Evolutionary conservation across 1,140 invertebrate genomes (phyloP).

Genomic region (Bombus waltoni): DNA sequence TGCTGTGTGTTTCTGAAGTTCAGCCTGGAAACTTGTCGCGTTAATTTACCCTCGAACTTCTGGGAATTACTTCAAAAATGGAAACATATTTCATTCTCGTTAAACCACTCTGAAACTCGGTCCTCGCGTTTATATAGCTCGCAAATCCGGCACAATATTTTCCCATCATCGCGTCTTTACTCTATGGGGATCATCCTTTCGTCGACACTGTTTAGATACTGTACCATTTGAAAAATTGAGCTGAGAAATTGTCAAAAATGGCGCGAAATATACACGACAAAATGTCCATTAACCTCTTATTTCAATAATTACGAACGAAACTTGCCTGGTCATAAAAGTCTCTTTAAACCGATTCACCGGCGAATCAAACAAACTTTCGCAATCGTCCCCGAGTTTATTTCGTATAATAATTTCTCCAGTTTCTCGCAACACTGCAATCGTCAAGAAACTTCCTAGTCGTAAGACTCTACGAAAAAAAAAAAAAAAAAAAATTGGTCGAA

Average conservation of each 20-base stretch:
- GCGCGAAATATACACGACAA: not conserved
- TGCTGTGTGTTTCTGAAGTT: not conserved
- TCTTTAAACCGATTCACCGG: too few relatives aligned
- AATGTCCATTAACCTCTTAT: not conserved
- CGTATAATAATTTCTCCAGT: not conserved
- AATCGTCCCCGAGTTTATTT: too few relatives aligned
- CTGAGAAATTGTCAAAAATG: not conserved
- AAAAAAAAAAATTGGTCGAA: not conserved
- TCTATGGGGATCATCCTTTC: not conserved
- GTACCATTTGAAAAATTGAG: too few relatives aligned
- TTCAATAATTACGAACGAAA: not conserved
- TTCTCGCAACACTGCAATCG: not conserved
- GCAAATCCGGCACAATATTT: not conserved
- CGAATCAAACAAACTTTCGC: too few relatives aligned
- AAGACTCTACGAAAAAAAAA: too few relatives aligned
- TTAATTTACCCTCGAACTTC: conserved; percentile 6
- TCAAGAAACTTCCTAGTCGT: rapidly evolving
- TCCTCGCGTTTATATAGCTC: not conserved
- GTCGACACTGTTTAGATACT: not conserved
- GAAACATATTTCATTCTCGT: not conserved
- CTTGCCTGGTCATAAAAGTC: too few relatives aligned
- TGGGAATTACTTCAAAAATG: not conserved
- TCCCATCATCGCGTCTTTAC: not conserved
- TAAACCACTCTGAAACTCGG: not conserved
- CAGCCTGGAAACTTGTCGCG: not conserved